Evolutionary conservation across 2,797 vertebrate species (phyloP).

Genomic region (Oophaga sylvatica): DNA sequence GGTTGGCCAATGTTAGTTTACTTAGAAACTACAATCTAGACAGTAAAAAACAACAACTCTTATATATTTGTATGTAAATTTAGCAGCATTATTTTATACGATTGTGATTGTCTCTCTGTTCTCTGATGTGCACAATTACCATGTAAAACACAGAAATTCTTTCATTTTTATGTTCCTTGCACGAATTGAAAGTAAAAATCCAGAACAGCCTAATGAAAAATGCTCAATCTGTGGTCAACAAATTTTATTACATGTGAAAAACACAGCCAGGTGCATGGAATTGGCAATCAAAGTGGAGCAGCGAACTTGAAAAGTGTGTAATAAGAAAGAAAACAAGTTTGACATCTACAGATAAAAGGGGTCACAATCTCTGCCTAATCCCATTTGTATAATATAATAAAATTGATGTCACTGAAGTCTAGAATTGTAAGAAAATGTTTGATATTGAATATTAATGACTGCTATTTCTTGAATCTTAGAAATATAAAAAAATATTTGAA

Average conservation of each 20-base stretch:
- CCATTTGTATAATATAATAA: not conserved
- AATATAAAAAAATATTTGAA: not conserved
- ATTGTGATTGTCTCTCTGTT: not conserved
- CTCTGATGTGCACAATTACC: not conserved
- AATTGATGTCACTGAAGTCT: not conserved
- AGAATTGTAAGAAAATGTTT: not conserved
- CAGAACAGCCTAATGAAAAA: conserved; percentile 9
- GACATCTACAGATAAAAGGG: conserved; percentile 20
- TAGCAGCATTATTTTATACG: not conserved
- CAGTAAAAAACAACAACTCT: not conserved
- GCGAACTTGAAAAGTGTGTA: conserved; percentile 20
- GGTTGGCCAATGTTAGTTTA: not conserved
- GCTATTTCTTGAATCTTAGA: not conserved
- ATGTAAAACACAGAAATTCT: not conserved
- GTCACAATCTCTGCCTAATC: not conserved
- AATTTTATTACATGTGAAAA: conserved; percentile 21
- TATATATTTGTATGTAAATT: conserved; percentile 1
- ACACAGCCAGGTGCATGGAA: conserved; percentile 31
- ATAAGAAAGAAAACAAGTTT: conserved; percentile 19
- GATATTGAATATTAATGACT: not conserved
- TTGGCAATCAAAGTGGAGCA: conserved; percentile 29
- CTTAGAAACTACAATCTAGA: not conserved
- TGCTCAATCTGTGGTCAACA: conserved; percentile 26
- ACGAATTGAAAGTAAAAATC: conserved; percentile 19
- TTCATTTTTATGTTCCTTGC: not conserved